Evolutionary conservation across 2,113 vertebrate genomes (phyloP).

Genomic region (Noctilio leporinus): DNA sequence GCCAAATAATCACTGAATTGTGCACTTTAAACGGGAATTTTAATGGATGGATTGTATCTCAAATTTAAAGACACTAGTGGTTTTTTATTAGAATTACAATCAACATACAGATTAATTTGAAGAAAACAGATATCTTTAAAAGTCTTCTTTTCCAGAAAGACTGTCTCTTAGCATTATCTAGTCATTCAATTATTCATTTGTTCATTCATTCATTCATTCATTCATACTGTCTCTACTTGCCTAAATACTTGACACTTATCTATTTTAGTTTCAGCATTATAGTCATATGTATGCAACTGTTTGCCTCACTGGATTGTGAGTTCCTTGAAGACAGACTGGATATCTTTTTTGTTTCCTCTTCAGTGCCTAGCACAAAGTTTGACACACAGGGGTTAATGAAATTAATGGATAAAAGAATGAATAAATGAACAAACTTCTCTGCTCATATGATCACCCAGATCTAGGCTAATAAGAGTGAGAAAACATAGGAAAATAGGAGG

Average conservation of each 20-base stretch:
- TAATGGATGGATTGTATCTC: not conserved
- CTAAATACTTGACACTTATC: not conserved
- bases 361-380: not conserved
- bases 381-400: too few relatives aligned
- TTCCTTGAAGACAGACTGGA: slow-evolving; percentile 4
- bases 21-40: not conserved
- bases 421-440: too few relatives aligned
- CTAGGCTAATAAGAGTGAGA: too few relatives aligned
- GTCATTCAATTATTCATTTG: not conserved
- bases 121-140: not conserved
- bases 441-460: too few relatives aligned
- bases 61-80: not conserved
- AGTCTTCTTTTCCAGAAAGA: slow-evolving; percentile 21
- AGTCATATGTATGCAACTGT: not conserved
- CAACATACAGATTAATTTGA: not conserved
- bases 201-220: not conserved
- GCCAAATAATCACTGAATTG: not conserved
- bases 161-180: not conserved
- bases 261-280: not conserved
- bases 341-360: slow-evolving; percentile 35
- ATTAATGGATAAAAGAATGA: too few relatives aligned
- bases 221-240: not conserved
- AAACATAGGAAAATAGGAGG: too few relatives aligned
- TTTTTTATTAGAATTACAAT: not conserved
- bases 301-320: not conserved